These are phyloP conservation scores for Tipula confusa DNA, from an alignment of 2,888 invertebrate species.

Conservation along the genomic window DNA sequence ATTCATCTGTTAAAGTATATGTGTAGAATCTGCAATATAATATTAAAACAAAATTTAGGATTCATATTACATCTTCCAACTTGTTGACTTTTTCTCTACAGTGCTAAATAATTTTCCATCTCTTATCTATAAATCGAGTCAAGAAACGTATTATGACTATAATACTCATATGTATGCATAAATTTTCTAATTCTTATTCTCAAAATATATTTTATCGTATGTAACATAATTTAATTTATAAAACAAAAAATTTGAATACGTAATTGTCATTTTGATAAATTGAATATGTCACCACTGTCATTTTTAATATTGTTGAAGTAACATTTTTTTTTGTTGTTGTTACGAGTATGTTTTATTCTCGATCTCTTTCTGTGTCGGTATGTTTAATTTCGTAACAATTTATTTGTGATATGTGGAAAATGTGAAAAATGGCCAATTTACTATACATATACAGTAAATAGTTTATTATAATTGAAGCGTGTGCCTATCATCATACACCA, in stretches of 20 bases:
- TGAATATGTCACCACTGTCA: background rate
- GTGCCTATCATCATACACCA: background rate
- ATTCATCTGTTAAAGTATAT: too few relatives aligned
- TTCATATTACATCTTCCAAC: too few relatives aligned
- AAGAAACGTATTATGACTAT: too few relatives aligned
- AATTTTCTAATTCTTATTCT: background rate
- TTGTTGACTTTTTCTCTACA: too few relatives aligned
- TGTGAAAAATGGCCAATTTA: conserved; percentile 6
- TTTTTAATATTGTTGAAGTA: background rate
- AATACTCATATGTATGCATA: background rate
- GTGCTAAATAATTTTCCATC: too few relatives aligned
- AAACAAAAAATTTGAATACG: background rate
- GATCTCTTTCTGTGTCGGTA: background rate
- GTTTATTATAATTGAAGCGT: background rate
- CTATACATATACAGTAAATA: background rate
- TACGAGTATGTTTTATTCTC: too few relatives aligned
- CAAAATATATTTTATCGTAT: too few relatives aligned
- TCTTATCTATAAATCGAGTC: too few relatives aligned
- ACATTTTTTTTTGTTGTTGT: background rate
- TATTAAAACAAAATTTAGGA: too few relatives aligned
- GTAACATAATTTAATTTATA: background rate
- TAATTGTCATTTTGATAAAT: background rate
- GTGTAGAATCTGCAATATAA: too few relatives aligned
- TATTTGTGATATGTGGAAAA: background rate
- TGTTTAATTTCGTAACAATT: background rate